A percentile compares a stretch with the other conserved stretches of the same genome.
phyloP scores from a whole-genome alignment of 2,797 vertebrate genomes.

The Halcyon badia region DNA sequence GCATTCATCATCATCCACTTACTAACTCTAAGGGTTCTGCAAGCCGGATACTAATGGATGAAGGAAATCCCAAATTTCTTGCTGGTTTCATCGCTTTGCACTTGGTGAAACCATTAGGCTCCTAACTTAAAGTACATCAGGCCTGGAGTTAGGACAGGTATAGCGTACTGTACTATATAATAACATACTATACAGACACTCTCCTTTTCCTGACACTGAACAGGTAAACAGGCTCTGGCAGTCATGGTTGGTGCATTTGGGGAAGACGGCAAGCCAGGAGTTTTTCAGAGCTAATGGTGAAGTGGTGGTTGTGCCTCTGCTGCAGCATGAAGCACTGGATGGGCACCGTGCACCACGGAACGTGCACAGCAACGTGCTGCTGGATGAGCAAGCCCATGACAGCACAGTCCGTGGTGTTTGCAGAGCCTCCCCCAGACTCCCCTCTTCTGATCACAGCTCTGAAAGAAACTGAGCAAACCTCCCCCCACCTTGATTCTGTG shows the following conservation, averaged over 20 bases:
- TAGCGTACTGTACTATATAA: background rate
- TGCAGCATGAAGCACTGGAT: background rate
- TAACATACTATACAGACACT: background rate
- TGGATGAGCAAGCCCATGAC: background rate
- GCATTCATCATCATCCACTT: background rate
- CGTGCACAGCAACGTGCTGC: background rate
- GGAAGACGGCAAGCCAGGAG: background rate
- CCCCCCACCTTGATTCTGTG: background rate
- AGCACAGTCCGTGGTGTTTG: background rate
- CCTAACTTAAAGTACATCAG: background rate
- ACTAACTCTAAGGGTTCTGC: background rate
- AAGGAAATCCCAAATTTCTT: background rate
- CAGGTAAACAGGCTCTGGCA: background rate
- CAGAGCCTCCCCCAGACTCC: background rate
- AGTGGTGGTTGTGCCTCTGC: background rate
- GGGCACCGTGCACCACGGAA: background rate
- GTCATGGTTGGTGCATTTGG: background rate
- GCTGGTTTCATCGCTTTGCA: background rate
- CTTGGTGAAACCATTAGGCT: background rate
- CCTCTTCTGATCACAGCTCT: background rate
- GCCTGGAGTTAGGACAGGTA: background rate
- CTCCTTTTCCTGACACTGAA: background rate
- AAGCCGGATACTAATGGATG: background rate
- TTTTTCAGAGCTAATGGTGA: background rate
- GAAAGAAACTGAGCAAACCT: background rate